Evolutionary conservation across 2,888 invertebrate genomes (phyloP), one percentile per base, ranked within the genome.

Genomic region (Uloborus plumipes): DNA sequence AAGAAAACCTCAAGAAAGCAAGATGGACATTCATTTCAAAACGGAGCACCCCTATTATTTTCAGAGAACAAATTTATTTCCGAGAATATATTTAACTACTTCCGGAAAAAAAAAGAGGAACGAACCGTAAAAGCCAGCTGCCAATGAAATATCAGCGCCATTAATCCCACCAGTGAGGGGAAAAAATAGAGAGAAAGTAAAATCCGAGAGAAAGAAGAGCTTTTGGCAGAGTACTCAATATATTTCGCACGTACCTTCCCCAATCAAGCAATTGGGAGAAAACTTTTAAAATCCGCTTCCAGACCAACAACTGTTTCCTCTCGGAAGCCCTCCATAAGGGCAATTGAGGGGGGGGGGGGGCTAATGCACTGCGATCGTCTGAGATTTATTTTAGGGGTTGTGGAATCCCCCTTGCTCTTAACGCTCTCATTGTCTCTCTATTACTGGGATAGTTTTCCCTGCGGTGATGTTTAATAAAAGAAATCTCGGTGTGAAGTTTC

Each of bases 221-320:
- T 7, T 39, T 39, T 39, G 39, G 39, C 39, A 39, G 39, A 39
- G 39, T 39, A 49, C 74, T 81, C 74, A 70, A 74, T 81, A 81
- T 74, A 81, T 74, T 74, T 81, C 74, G 74, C 80, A 81, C 80
- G 74, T 81, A 20, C 50, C 64, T 18, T 15, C 62, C 26, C 74
- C 74, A 81, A 81, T 74, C 74, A 81, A 65, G 69, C 74, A 81
- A 50, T 61, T 22, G 7, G 55, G 55, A 58, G 62, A 81, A 74
- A 9, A n/a, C 74, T 61, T 80, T 80, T 80, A 67, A 80, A 80
- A 80, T 74, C 74, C 67, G 51, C 80, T 80, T 69, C 47, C 73
- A 67, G 20, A n/a, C 9, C 39, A 61, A 76, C 77, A 71, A 70
- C 77, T 71, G 77, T 71, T 78, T 70, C 64, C 62, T 76, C 53